Percentiles rank a stretch among this genome's conserved stretches.
phyloP scores from a whole-genome alignment of 37 sponge, comb jelly and placozoan genomes.

The Axinella damicornis region DNA sequence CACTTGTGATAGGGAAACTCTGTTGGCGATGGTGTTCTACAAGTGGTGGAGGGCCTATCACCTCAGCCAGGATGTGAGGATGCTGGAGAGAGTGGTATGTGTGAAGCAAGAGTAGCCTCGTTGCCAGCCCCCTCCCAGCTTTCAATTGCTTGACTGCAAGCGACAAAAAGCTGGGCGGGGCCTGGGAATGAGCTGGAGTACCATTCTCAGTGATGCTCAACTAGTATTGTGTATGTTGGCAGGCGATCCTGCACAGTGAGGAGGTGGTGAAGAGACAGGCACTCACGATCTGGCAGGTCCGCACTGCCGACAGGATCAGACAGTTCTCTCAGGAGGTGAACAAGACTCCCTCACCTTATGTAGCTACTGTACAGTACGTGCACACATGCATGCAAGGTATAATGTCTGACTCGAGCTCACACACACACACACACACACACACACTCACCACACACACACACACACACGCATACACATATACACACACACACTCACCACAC shows the following conservation, averaged over 20 bases:
- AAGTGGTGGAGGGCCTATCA: constrained; percentile 61
- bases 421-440: not conserved
- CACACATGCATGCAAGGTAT: not conserved
- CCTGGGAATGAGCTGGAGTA: no score
- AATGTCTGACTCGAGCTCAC: no score
- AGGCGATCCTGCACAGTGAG: constrained; percentile 71
- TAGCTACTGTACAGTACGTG: no score
- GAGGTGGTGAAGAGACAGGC: constrained; percentile 25
- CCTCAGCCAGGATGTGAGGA: constrained; percentile 41
- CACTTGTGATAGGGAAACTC: constrained; percentile 54
- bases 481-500: not conserved
- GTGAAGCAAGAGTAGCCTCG: no score
- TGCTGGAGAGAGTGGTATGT: constrained; percentile 68
- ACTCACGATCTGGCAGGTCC: constrained; percentile 28
- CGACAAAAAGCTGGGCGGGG: no score
- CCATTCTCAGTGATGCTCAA: no score
- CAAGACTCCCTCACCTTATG: not conserved
- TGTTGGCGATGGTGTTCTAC: constrained; percentile 58
- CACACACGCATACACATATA: not conserved
- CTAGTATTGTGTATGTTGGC: not conserved
- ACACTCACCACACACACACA: not conserved
- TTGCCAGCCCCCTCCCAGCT: no score
- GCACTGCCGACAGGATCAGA: constrained; percentile 5
- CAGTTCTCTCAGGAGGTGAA: constrained; percentile 33
- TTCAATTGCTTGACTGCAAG: no score